Evolutionary conservation across 2,888 invertebrate genomes (phyloP), one percentile per base, ranked within the genome.

Genomic region (Scrobipalpa costella): DNA sequence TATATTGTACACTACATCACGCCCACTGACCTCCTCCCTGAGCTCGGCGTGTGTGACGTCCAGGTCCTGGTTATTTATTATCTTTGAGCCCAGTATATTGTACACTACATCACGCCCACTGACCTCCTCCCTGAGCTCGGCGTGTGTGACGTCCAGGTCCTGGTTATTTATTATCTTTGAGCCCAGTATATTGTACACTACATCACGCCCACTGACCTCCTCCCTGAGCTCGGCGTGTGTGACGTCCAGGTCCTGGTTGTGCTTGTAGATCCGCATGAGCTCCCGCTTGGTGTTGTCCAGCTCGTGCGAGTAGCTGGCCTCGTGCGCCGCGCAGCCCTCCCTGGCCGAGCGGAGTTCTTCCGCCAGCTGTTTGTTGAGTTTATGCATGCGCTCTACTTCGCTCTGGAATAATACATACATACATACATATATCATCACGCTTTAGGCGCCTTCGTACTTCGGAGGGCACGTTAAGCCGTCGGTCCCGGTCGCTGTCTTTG

Each of bases 71-170:
- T 93, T 89, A 70, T 93, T n/a, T n/a, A n/a, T n/a, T n/a, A n/a
- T 44, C 15, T n/a, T 44, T 15, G 3, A 36, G 36, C 2, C 44
- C 44, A n/a, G n/a, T 5, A 0, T 44, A 1, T n/a, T 44, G 6
- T 13, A 13, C n/a, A 44, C 11, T 36, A 11, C 2, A 15, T 9
- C 15, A n/a, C 44, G n/a, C n/a, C 17, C 21, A 17, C 85, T 73
- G 81, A 95, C 94, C 90, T 95, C 95, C 79, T 95, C 95, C 72
- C 92, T 93, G 9, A 95, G 83, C 82, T 95, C 95, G 64, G 94
- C 92, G 71, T 94, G 94, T 34, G 94, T 94, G 55, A 94, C 94
- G 75, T 95, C 95, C 63, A 93, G 85, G 63, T 95, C 94, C 74
- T 93, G 90, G 66, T 93, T 89, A 70, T 93, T n/a, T n/a, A n/a